These are phyloP conservation scores for Creontiades dilutus DNA, from an alignment of 2,888 invertebrate species.

Conservation along the genomic window DNA sequence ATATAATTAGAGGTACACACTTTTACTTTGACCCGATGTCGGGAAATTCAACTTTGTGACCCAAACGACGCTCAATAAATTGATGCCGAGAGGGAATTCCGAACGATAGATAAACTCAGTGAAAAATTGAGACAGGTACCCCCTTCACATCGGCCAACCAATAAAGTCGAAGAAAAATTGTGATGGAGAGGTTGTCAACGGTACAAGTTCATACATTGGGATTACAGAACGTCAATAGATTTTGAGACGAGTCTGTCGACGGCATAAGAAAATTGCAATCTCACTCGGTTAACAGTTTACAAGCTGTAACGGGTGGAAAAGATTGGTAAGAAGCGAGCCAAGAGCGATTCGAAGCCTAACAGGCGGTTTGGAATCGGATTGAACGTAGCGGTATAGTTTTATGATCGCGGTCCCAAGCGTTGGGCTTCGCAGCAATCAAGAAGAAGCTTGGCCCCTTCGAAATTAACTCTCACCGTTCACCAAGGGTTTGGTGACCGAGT, in stretches of 20 bases:
- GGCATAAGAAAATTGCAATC: slow-evolving; percentile 41
- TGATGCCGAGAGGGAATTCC: background rate
- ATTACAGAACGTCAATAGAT: slow-evolving; percentile 29
- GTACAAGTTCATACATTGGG: slow-evolving; percentile 19
- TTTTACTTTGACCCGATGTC: too few relatives aligned
- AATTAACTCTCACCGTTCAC: background rate
- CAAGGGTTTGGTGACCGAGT: background rate
- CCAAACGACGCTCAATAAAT: background rate
- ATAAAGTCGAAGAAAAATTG: slow-evolving; percentile 19
- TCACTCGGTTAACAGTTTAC: slow-evolving; percentile 48
- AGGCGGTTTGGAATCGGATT: slow-evolving; percentile 47
- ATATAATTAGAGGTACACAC: too few relatives aligned
- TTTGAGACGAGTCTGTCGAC: slow-evolving; percentile 35
- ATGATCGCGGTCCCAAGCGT: background rate
- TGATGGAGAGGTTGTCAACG: slow-evolving; percentile 25
- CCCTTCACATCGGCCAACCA: background rate
- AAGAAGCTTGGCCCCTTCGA: background rate
- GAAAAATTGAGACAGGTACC: slow-evolving; percentile 29
- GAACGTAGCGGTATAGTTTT: slow-evolving; percentile 49
- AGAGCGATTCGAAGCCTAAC: slow-evolving; percentile 27
- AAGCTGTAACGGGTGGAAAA: slow-evolving; percentile 34
- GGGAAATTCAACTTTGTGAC: too few relatives aligned
- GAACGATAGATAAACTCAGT: slow-evolving; percentile 21
- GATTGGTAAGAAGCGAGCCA: slow-evolving; percentile 42
- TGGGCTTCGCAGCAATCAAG: slow-evolving; percentile 6